phyloP scores from a whole-genome alignment of 2,888 invertebrate genomes.

The Drosophila flavopinicola region DNA sequence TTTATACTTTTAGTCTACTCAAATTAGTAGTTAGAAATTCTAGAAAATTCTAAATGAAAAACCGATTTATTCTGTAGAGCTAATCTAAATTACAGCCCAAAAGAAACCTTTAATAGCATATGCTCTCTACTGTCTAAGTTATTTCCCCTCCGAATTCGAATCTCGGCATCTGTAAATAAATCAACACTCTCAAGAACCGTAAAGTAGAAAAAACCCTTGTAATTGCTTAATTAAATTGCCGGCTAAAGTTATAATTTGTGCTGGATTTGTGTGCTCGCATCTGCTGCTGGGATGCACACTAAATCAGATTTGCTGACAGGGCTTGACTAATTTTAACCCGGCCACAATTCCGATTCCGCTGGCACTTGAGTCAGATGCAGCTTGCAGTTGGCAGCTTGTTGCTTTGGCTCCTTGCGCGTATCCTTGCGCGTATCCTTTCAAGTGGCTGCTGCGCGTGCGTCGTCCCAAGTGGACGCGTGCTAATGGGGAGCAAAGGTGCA shows the following conservation, averaged over 20 bases:
- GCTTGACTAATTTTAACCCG: slow-evolving; percentile 80
- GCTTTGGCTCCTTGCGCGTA: slow-evolving; percentile 2
- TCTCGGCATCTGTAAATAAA: slow-evolving; percentile 55
- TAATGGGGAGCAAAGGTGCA: slow-evolving; percentile 80
- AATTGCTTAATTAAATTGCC: slow-evolving; percentile 79
- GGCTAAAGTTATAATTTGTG: slow-evolving; percentile 73
- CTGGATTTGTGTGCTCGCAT: slow-evolving; percentile 59
- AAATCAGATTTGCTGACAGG: slow-evolving; percentile 83
- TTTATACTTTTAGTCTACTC: too few relatives aligned
- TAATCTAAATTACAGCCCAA: neutral
- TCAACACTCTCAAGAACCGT: slow-evolving; percentile 55
- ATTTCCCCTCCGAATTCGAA: neutral
- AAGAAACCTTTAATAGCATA: neutral
- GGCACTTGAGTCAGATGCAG: slow-evolving; percentile 59
- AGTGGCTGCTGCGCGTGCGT: slow-evolving; percentile 49
- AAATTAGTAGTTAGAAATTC: too few relatives aligned
- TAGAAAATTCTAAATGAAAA: too few relatives aligned
- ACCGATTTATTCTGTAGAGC: too few relatives aligned
- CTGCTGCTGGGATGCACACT: slow-evolving; percentile 63
- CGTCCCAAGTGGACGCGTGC: slow-evolving; percentile 81
- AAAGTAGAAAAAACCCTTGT: slow-evolving; percentile 55
- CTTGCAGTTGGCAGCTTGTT: slow-evolving; percentile 68
- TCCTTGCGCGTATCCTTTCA: slow-evolving; percentile 37
- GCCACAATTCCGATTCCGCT: slow-evolving; percentile 47
- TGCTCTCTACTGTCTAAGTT: neutral